Percentiles rank a stretch among this genome's conserved stretches.
Evolutionary conservation across 2,113 vertebrate genomes (phyloP).

Genomic region (Dinomys branickii): DNA sequence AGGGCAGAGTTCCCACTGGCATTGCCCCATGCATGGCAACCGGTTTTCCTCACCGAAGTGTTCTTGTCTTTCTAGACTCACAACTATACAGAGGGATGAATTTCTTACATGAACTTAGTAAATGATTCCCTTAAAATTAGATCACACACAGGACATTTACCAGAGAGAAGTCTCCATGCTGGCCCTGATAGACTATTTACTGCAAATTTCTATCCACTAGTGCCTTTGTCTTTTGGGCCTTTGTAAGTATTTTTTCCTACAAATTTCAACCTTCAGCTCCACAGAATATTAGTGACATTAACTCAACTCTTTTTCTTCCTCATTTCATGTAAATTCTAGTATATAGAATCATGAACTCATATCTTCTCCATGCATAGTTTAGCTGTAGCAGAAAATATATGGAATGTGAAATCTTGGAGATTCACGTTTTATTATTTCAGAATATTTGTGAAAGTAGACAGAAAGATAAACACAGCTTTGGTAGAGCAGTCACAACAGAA

Average conservation of each 20-base stretch:
- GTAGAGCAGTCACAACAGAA: slow-evolving; percentile 42
- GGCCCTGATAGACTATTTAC: background rate
- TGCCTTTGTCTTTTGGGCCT: background rate
- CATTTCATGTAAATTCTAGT: background rate
- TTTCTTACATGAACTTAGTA: background rate
- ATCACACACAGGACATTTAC: background rate
- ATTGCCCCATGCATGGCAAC: background rate
- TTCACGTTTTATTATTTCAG: slow-evolving; percentile 42
- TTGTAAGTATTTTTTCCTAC: background rate
- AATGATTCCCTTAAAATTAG: background rate
- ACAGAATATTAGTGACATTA: background rate
- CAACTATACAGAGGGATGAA: background rate
- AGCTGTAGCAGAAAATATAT: background rate
- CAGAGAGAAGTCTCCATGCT: background rate
- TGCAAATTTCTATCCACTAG: background rate
- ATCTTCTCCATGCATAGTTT: background rate
- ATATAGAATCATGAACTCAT: background rate
- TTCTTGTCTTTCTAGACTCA: background rate
- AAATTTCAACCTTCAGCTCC: background rate
- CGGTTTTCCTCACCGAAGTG: background rate
- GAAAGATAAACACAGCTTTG: slow-evolving; percentile 59
- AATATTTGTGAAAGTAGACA: slow-evolving; percentile 53
- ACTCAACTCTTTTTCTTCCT: background rate
- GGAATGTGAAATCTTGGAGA: background rate
- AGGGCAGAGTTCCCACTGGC: accelerated